Conservation (phyloP, 2,797 vertebrate genomes). For the Diplodus sargus region DNA sequence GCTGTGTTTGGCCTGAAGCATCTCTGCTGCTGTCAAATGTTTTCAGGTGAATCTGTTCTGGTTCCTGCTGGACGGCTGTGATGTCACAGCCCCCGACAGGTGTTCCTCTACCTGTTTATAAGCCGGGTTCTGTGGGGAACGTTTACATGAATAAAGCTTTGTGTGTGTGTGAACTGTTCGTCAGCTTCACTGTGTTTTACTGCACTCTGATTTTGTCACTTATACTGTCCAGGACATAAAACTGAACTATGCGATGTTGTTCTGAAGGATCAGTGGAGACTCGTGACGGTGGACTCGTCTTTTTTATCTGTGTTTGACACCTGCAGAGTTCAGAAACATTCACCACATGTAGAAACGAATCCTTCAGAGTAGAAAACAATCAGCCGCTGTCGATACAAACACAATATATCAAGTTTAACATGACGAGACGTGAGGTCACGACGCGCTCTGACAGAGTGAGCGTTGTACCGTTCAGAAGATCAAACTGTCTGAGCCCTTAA, state of each 20-base stretch:
- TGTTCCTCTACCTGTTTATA: neutral
- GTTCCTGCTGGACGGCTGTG: neutral
- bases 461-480: no score
- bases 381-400: constrained; percentile 27
- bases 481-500: no score
- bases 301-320: neutral
- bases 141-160: constrained; percentile 31
- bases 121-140: neutral
- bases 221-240: no score
- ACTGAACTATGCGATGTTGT: no score
- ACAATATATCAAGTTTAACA: neutral
- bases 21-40: neutral
- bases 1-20: neutral
- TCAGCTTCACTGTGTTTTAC: no score
- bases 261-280: no score
- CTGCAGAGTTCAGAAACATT: neutral
- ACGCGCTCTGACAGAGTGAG: no score
- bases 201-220: no score
- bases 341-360: neutral
- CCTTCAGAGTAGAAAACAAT: constrained; percentile 36
- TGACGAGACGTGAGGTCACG: neutral
- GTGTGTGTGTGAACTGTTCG: neutral
- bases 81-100: neutral
- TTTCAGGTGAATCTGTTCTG: neutral
- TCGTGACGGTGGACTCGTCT: no score